phyloP scores from a whole-genome alignment of 2,797 vertebrate genomes.

The Fringilla coelebs region DNA sequence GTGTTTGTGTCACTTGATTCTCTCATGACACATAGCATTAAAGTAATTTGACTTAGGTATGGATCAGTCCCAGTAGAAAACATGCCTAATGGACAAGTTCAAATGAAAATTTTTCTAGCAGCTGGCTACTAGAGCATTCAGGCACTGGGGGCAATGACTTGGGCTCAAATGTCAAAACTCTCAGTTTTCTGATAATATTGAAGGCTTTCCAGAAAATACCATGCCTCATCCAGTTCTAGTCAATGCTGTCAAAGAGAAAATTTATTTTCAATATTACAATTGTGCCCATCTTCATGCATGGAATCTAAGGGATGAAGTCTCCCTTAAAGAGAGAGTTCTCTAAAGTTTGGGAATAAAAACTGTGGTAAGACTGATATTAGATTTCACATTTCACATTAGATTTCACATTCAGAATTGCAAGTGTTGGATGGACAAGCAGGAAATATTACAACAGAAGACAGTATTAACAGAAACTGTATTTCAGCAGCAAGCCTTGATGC shows the following conservation, averaged over 20 bases:
- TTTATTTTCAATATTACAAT: background rate
- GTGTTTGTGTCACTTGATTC: background rate
- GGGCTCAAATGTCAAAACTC: background rate
- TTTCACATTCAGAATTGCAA: background rate
- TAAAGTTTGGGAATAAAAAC: background rate
- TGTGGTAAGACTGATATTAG: background rate
- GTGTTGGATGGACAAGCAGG: background rate
- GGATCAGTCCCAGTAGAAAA: background rate
- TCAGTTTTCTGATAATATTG: background rate
- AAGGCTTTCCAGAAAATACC: background rate
- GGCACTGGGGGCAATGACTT: rapidly evolving
- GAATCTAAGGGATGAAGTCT: background rate
- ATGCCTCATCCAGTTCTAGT: background rate
- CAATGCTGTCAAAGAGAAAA: background rate
- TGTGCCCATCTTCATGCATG: background rate
- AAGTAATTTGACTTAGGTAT: background rate
- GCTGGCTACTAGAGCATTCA: background rate
- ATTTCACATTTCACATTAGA: background rate
- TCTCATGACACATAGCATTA: background rate
- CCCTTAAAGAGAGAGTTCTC: background rate
- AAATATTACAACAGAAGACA: background rate
- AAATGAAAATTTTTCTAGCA: background rate
- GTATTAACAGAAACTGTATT: background rate
- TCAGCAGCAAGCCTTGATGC: background rate
- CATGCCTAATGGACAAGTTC: background rate